Conservation (phyloP, 53 echinoderm and acorn worm genomes). For the Paelopatides confundens region DNA sequence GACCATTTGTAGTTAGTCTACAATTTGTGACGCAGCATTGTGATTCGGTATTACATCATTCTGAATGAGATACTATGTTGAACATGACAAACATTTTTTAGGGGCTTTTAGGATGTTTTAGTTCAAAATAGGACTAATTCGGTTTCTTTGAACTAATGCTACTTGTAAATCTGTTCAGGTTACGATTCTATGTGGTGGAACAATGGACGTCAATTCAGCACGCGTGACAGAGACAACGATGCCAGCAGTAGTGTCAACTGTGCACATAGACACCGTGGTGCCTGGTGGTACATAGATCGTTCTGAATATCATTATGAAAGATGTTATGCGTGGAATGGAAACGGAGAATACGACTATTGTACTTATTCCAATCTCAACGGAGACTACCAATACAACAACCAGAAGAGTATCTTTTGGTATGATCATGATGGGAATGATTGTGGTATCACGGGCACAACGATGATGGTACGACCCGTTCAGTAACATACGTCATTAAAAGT, state of each 20-base stretch:
- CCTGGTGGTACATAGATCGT: not conserved
- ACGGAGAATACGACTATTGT: not conserved
- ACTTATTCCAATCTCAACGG: not conserved
- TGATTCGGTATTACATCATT: too few relatives aligned
- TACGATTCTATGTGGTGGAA: not conserved
- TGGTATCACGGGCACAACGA: not conserved
- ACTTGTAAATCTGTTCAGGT: too few relatives aligned
- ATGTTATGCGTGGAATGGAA: not conserved
- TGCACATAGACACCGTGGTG: not conserved
- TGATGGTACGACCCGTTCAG: not conserved
- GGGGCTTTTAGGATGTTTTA: too few relatives aligned
- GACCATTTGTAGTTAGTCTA: too few relatives aligned
- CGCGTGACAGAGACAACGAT: not conserved
- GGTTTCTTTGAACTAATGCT: too few relatives aligned
- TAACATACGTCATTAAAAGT: too few relatives aligned
- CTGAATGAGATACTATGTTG: too few relatives aligned
- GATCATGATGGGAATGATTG: not conserved
- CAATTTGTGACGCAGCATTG: too few relatives aligned
- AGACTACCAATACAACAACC: not conserved
- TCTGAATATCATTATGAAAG: not conserved
- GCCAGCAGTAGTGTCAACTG: not conserved
- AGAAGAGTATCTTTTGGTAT: not conserved
- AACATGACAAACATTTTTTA: too few relatives aligned
- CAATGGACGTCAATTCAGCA: not conserved
- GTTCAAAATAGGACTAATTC: too few relatives aligned